Evolutionary conservation across 92 coral and sea anemone genomes (phyloP).

Genomic region (Heliopora coerulea): DNA sequence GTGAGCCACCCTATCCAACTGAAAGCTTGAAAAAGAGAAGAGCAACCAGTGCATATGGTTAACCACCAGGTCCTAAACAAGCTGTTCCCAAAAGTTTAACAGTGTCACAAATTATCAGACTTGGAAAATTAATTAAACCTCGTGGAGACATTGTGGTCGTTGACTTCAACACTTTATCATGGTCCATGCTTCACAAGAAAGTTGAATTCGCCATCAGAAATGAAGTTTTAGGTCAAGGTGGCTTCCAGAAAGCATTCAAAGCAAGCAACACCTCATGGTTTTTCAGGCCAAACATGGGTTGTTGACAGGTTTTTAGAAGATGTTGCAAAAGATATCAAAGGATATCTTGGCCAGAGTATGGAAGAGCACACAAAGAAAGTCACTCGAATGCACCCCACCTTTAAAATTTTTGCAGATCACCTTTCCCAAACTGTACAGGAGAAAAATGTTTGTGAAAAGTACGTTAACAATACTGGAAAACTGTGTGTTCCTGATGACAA

Average conservation of each 20-base stretch:
- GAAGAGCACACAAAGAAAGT: conserved; percentile 30
- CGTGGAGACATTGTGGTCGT: conserved; percentile 1
- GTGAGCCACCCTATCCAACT: neutral
- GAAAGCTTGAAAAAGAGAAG: conserved; percentile 22
- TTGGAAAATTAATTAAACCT: conserved; percentile 13
- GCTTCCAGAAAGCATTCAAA: conserved; percentile 9
- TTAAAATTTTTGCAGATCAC: conserved; percentile 19
- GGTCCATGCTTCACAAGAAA: conserved; percentile 5
- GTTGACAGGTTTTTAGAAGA: conserved; percentile 6
- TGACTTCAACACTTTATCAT: conserved; percentile 14
- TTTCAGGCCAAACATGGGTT: conserved; percentile 7
- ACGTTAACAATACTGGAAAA: conserved; percentile 11
- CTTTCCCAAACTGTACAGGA: neutral
- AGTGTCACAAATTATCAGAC: conserved; percentile 2
- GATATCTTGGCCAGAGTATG: conserved; percentile 16
- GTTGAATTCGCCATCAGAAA: conserved; percentile 9
- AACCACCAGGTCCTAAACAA: neutral
- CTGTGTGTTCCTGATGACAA: neutral
- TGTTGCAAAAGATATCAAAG: neutral
- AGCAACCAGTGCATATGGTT: neutral
- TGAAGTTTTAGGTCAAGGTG: conserved; percentile 1
- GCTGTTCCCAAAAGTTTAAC: conserved; percentile 13
- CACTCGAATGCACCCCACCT: conserved; percentile 11
- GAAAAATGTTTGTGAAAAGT: conserved; percentile 15
- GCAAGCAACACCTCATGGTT: conserved; percentile 18